Conservation (phyloP, 2,888 invertebrate species). For the Hedychridium roseum region DNA sequence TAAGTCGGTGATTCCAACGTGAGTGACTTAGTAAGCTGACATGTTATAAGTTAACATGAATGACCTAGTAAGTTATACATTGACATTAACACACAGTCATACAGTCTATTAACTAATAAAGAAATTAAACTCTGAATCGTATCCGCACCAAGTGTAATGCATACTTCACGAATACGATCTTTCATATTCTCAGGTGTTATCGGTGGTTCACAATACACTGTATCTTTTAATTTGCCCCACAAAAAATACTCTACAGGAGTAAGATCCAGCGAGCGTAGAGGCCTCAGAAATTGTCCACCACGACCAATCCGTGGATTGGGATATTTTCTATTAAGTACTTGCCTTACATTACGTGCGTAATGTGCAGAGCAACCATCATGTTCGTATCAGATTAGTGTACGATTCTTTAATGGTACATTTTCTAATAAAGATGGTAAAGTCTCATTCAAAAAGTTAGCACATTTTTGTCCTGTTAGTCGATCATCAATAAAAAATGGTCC, state of each 20-base stretch:
- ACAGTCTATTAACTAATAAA: too few species aligned
- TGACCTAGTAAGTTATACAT: too few species aligned
- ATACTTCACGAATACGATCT: too few species aligned
- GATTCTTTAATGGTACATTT: constrained; percentile 8
- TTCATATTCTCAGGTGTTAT: not conserved
- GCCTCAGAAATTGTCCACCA: not conserved
- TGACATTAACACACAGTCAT: too few species aligned
- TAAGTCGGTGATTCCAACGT: too few species aligned
- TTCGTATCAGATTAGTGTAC: constrained; percentile 11
- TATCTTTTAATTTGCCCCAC: constrained; percentile 2
- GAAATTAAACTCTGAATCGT: too few species aligned
- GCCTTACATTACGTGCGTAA: not conserved
- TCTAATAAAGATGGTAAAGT: constrained; percentile 10
- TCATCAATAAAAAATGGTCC: constrained; percentile 15
- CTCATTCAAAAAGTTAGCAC: constrained; percentile 6
- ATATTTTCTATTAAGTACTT: not conserved
- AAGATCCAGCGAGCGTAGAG: constrained; percentile 2
- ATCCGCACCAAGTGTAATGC: too few species aligned
- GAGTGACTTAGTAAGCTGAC: too few species aligned
- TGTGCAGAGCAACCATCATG: constrained; percentile 15
- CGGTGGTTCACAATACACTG: not conserved
- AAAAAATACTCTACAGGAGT: constrained; percentile 9
- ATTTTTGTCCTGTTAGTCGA: constrained; percentile 11
- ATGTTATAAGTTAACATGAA: too few species aligned
- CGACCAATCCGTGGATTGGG: constrained; percentile 5